Evolutionary conservation across 2,888 invertebrate species (phyloP).

Genomic region (Drosophila hamatofila): DNA sequence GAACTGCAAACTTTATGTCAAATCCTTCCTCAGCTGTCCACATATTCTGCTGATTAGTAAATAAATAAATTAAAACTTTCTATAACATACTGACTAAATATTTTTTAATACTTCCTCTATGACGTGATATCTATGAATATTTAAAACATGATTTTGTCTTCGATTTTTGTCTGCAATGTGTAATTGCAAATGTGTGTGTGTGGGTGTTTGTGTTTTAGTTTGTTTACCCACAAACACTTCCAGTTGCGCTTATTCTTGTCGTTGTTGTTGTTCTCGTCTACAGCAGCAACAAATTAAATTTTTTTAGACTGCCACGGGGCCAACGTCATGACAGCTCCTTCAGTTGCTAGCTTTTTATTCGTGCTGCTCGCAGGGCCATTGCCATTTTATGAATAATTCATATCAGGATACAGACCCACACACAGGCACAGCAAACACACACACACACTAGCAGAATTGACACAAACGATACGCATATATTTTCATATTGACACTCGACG

Average conservation of each 20-base stretch:
- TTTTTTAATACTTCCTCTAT: not conserved
- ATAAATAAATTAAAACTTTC: not conserved
- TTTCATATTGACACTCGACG: constrained; percentile 74
- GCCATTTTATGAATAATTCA: constrained; percentile 81
- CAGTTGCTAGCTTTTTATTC: constrained; percentile 38
- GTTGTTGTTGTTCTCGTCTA: constrained; percentile 3
- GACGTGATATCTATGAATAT: not conserved
- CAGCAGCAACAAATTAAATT: constrained; percentile 30
- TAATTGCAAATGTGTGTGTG: constrained; percentile 43
- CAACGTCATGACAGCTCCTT: constrained; percentile 59
- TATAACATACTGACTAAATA: not conserved
- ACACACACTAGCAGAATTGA: constrained; percentile 14
- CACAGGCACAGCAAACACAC: constrained; percentile 12
- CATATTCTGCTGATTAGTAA: not conserved
- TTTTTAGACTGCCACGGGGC: constrained; percentile 39
- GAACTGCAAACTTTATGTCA: not conserved
- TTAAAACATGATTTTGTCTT: not conserved
- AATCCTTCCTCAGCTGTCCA: not conserved
- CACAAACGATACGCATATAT: constrained; percentile 67
- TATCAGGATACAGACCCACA: constrained; percentile 47
- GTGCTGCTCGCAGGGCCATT: constrained; percentile 62
- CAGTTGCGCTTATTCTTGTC: constrained; percentile 30
- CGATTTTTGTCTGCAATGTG: constrained; percentile 15
- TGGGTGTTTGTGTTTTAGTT: constrained; percentile 18
- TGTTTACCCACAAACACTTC: constrained; percentile 35